Evolutionary conservation across 2,888 invertebrate species (phyloP).

Genomic region (Plebejus anna): DNA sequence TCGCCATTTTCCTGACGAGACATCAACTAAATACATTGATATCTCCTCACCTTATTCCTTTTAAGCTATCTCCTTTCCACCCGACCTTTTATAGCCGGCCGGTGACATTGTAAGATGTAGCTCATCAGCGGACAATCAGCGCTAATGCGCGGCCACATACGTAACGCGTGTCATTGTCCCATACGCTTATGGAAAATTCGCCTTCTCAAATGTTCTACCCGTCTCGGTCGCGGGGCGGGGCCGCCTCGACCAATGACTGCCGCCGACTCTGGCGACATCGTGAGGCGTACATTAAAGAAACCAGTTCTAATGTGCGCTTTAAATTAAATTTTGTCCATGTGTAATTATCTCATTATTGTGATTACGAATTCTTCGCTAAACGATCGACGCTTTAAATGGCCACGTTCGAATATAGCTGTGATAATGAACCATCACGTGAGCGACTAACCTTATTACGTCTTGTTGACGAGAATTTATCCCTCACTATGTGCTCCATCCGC

Average conservation of each 20-base stretch:
- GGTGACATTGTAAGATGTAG: conserved; percentile 77
- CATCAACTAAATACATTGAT: neutral
- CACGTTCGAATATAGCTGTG: conserved; percentile 46
- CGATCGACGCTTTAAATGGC: conserved; percentile 72
- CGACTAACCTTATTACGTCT: conserved; percentile 11
- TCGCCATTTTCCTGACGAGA: neutral
- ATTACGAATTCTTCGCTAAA: conserved; percentile 78
- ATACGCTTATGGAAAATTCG: conserved; percentile 80
- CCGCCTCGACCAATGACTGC: conserved; percentile 75
- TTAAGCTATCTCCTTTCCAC: neutral
- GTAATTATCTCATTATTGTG: conserved; percentile 80
- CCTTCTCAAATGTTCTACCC: conserved; percentile 78
- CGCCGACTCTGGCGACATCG: conserved; percentile 75
- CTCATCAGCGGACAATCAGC: conserved; percentile 79
- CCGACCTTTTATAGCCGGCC: conserved; percentile 43
- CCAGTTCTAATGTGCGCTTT: conserved; percentile 80
- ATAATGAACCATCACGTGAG: conserved; percentile 47
- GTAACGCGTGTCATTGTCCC: conserved; percentile 80
- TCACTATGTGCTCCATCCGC: conserved; percentile 46
- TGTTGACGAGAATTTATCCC: conserved; percentile 52
- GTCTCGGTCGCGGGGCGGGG: conserved; percentile 79
- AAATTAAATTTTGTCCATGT: conserved; percentile 80
- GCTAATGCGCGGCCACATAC: conserved; percentile 78
- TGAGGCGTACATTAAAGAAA: conserved; percentile 80
- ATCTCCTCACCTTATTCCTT: neutral